Conservation (phyloP, 2,113 vertebrate genomes). For the Macrotus californicus region DNA sequence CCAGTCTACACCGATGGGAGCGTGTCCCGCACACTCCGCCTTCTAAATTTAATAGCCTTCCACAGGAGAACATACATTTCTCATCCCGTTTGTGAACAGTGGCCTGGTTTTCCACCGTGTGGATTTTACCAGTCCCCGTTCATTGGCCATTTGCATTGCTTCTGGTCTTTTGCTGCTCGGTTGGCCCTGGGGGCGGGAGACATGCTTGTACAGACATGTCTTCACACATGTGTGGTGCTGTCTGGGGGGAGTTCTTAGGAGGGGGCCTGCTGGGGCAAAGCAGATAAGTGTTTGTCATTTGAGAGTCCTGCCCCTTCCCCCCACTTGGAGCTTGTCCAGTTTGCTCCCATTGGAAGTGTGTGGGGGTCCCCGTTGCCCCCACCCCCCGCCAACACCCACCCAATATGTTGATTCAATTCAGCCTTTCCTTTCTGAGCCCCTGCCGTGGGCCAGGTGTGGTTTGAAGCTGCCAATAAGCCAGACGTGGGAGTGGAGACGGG, state of each 20-base stretch:
- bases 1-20: rapidly evolving
- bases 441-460: rapidly evolving
- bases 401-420: neutral
- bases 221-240: no score
- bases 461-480: neutral
- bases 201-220: rapidly evolving
- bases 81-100: rapidly evolving
- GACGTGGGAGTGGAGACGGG: rapidly evolving
- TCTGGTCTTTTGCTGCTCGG: neutral
- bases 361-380: no score
- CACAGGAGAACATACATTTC: no score
- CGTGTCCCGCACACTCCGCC: rapidly evolving
- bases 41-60: rapidly evolving
- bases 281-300: rapidly evolving
- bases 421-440: neutral
- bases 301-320: neutral
- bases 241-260: neutral
- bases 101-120: rapidly evolving
- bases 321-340: neutral
- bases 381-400: neutral
- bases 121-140: neutral
- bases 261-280: neutral
- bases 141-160: rapidly evolving
- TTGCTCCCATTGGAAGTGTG: rapidly evolving
- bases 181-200: rapidly evolving